Base-by-base conservation (phyloP, 1,140 invertebrate species). In the Palaemon carinicauda region DNA sequence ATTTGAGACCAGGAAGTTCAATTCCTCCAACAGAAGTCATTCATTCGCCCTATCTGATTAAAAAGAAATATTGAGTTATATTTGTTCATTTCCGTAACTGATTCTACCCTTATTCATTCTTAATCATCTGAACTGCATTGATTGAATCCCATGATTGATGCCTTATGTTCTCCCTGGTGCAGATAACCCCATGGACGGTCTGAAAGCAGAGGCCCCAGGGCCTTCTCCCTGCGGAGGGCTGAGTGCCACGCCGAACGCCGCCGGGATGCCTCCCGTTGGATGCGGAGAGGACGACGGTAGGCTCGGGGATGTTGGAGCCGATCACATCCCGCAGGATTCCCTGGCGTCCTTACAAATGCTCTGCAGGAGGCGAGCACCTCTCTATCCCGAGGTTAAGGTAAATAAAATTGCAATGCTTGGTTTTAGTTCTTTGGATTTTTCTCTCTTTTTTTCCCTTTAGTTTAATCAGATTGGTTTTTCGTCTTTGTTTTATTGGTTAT, bases 311-410 rank as follows among this genome's bases (percentile, higher is more conserved):
- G 51, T 83, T 5, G 71, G 53, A 7, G 51, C 27, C 1, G 50
- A 54, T 1, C 24, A 52, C 29, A 27, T 83, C 4, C 51, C 81
- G 14, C 81, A 83, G 17, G 81, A 83, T 15, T 83, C 81, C 52
- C 52, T 83, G 50, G 81, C 81, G 17, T 83, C 81, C 12, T 31
- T 83, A n/a, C 81, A 83, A 29, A 83, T 83, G 81, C 27, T 83
- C 52, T 83, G 81, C 41, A 71, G 81, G 3, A 50, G 81, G 3
- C 53, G 81, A 15, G 52, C 81, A 7, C 81, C 81, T 15, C 81
- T 83, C 19, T 83, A 83, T 29, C 81, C 81, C 1, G 81, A 83
- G 29, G 29, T 52, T 9, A 83, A 83, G n/a, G 2, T 73, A 83
- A 73, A 53, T 77, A n/a, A 1, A n/a, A 41, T 15, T 19, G 17